Evolutionary conservation across 2,113 vertebrate species (phyloP).

Genomic region (Rissa tridactyla): DNA sequence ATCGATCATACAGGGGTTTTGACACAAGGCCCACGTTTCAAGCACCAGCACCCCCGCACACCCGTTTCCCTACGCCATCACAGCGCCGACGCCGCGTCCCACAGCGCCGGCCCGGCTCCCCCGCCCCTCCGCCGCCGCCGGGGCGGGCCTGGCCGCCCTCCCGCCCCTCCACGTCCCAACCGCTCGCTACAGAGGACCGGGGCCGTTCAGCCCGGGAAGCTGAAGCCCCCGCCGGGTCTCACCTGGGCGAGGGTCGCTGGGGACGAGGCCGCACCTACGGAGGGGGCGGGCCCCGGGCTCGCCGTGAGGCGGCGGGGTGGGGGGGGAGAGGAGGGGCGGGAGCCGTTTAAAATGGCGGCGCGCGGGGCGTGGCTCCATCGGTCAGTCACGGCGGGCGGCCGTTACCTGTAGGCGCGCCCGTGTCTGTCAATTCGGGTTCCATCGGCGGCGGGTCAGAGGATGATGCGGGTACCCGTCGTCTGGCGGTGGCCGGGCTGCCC

Average conservation of each 20-base stretch:
- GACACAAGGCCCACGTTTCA: too few species aligned
- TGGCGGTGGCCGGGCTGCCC: not conserved
- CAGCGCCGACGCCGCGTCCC: not conserved
- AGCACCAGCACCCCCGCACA: not conserved
- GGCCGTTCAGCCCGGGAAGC: rapidly evolving
- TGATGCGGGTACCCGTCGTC: rapidly evolving
- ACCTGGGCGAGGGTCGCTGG: not conserved
- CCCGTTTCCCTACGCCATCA: rapidly evolving
- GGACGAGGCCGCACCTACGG: not conserved
- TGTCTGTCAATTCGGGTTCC: rapidly evolving
- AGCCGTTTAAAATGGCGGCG: not conserved
- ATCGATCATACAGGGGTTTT: rapidly evolving
- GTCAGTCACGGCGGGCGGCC: rapidly evolving
- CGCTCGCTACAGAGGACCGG: not conserved
- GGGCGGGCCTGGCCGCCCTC: not conserved
- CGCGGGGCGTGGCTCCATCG: rapidly evolving
- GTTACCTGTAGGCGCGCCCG: rapidly evolving
- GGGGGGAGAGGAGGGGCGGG: rapidly evolving
- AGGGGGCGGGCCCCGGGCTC: not conserved
- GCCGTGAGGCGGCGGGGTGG: too few species aligned
- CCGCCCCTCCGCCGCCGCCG: not conserved
- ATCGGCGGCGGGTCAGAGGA: rapidly evolving
- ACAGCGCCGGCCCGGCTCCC: too few species aligned
- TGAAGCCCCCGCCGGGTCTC: not conserved
- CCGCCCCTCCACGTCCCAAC: not conserved